Conservation (phyloP, 2,888 invertebrate species). For the Hipparchia sbordonii region DNA sequence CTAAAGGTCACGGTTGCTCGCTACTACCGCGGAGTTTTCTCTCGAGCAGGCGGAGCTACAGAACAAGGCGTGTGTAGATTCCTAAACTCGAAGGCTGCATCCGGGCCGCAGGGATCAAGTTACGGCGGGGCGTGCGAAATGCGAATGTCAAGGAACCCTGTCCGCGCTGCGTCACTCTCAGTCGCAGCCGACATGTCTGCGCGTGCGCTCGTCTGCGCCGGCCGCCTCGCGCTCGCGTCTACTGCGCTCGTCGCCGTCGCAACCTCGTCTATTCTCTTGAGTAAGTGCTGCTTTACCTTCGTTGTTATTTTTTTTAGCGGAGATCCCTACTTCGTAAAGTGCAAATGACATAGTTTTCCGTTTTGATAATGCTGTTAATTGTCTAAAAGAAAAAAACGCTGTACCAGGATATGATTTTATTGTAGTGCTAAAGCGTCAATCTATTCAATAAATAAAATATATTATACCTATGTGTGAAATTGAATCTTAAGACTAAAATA, state of each 20-base stretch:
- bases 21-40: slow-evolving; percentile 60
- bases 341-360: not conserved
- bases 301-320: not conserved
- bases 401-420: slow-evolving; percentile 16
- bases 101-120: slow-evolving; percentile 76
- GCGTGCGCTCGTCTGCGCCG: slow-evolving; percentile 59
- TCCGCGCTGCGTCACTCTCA: slow-evolving; percentile 50
- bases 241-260: slow-evolving; percentile 46
- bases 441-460: slow-evolving; percentile 1
- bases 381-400: not conserved
- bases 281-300: slow-evolving; percentile 54
- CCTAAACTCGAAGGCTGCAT: slow-evolving; percentile 76
- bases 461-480: not conserved
- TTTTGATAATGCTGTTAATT: not conserved
- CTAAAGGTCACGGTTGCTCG: slow-evolving; percentile 72
- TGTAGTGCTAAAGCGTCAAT: not conserved
- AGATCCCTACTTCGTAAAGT: not conserved
- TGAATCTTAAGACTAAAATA: not conserved
- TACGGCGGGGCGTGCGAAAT: slow-evolving; percentile 73
- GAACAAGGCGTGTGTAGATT: slow-evolving; percentile 75
- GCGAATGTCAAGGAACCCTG: slow-evolving; percentile 81
- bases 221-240: slow-evolving; percentile 44
- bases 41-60: slow-evolving; percentile 52
- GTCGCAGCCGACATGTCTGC: slow-evolving; percentile 75
- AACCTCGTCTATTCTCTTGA: slow-evolving; percentile 48